phyloP scores from a whole-genome alignment of 1,140 invertebrate genomes.

The Micrasema minimum region DNA sequence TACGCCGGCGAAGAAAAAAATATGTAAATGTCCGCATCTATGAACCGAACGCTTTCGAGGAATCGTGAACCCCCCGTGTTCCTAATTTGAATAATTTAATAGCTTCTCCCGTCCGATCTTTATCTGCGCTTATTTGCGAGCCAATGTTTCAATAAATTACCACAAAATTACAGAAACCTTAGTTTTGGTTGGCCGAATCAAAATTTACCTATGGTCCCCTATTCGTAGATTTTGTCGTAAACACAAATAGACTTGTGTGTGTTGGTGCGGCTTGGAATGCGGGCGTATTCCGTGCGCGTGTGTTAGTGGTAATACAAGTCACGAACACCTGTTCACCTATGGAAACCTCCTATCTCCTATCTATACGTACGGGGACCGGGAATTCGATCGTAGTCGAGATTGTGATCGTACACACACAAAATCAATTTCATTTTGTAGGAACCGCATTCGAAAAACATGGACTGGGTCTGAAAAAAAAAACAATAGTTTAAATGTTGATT shows the following conservation, averaged over 20 bases:
- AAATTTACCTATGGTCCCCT: conserved; percentile 30
- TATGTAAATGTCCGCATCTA: conserved; percentile 24
- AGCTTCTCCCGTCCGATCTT: conserved; percentile 8
- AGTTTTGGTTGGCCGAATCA: conserved; percentile 10
- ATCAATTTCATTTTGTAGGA: too few species aligned
- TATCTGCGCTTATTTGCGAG: conserved; percentile 25
- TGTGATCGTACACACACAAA: background rate
- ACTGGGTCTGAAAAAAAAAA: too few species aligned
- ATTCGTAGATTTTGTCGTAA: conserved; percentile 37
- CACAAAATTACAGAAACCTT: conserved; percentile 15
- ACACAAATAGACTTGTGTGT: conserved; percentile 36
- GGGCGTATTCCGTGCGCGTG: conserved; percentile 16
- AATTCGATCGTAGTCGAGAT: conserved; percentile 24
- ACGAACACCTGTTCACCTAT: conserved; percentile 27
- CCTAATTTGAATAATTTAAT: conserved; percentile 34
- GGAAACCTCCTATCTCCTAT: background rate
- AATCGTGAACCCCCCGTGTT: conserved; percentile 22
- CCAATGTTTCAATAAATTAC: conserved; percentile 15
- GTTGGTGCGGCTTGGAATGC: conserved; percentile 30
- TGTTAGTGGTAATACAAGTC: conserved; percentile 24
- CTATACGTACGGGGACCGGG: conserved; percentile 8
- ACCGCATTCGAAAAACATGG: too few species aligned
- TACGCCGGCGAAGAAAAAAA: conserved; percentile 11
- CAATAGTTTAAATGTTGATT: too few species aligned
- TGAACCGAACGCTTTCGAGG: conserved; percentile 22